Evolutionary conservation across 92 coral and sea anemone species (phyloP), one percentile per base, ranked within the genome.

Genomic region (Paragorgia papillata): DNA sequence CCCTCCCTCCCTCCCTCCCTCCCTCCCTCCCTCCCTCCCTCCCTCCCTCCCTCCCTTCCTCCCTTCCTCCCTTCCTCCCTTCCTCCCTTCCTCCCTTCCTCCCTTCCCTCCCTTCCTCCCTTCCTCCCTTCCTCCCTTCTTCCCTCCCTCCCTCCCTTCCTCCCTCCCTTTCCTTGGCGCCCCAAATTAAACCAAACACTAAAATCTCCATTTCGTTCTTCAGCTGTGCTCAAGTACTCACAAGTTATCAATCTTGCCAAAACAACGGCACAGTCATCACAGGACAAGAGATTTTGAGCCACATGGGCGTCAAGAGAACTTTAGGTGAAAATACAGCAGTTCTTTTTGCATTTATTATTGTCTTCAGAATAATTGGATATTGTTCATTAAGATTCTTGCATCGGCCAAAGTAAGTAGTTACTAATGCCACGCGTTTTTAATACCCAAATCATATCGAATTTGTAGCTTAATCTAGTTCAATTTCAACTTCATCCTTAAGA

Each of bases 251-350:
- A 18, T 62, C 48, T 2, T 92, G 96, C 79, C 67, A 79, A 57
- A 84, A 80, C 71, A 92, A 92, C 54, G 85, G 85, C 28, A 92
- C 93, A 13, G 60, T 66, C 27, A 88, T 92, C 44, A 76, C 79
- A 21, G 96, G 96, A 13, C 68, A 33, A 46, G 93, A 92, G 12
- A 84, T 92, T 33, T 44, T 92, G 19, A 63, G 57, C 9, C 80
- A 86, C 25, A 51, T 92, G 28, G 84, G 76, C 57, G 86, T 90
- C 20, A 34, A 87, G 7, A 59, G 88, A 59, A 48, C 91, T 1
- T 85, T 80, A 21, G 89, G 88, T 19, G 89, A 83, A 67, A 90
- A 90, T 67, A 33, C 88, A 17, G 89, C 82, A 9, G 76, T 70
- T 55, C 83, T 92, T 9, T 2, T 90, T 27, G 70, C 55, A 43